Evolutionary conservation across 2,888 invertebrate species (phyloP).

Genomic region (Steinernema carpocapsae): DNA sequence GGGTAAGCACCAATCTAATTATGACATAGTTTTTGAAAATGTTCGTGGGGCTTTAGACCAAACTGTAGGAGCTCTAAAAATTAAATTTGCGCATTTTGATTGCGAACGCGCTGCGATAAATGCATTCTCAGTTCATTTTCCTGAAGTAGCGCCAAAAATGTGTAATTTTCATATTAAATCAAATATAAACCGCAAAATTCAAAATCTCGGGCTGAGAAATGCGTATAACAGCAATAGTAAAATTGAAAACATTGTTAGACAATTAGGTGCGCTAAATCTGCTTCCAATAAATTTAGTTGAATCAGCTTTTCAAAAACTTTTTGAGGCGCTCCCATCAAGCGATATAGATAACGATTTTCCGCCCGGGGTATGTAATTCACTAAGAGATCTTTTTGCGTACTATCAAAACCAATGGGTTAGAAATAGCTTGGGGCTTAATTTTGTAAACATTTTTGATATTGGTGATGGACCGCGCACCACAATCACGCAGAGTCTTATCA

Average conservation of each 20-base stretch:
- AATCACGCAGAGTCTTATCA: conserved; percentile 3
- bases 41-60: not conserved
- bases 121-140: not conserved
- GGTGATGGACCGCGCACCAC: not conserved
- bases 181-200: not conserved
- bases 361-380: not conserved
- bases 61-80: not conserved
- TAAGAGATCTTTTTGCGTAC: not conserved
- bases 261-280: not conserved
- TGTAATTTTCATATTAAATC: not conserved
- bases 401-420: not conserved
- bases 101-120: not conserved
- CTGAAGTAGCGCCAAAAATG: not conserved
- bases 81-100: conserved; percentile 1
- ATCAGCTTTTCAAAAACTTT: not conserved
- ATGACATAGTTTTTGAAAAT: not conserved
- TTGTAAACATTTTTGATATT: not conserved
- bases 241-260: not conserved
- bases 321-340: not conserved
- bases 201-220: not conserved
- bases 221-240: not conserved
- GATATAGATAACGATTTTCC: not conserved
- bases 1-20: not conserved
- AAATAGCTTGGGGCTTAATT: not conserved
- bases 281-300: not conserved